phyloP scores from a whole-genome alignment of 2,888 invertebrate species.

The Zaprionus bogoriensis region DNA sequence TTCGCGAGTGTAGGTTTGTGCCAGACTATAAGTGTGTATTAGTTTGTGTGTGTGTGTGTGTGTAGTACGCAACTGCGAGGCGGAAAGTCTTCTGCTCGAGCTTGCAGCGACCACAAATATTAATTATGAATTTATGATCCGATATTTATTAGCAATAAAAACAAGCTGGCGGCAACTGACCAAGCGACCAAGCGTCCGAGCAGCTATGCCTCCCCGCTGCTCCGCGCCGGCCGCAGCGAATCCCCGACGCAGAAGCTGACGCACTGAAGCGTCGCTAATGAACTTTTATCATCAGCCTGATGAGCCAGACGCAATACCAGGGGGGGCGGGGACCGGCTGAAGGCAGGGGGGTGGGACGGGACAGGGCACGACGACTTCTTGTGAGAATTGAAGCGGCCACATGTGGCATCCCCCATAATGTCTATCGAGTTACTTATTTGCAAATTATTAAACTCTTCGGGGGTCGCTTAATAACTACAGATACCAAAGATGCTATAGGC shows the following conservation, averaged over 20 bases:
- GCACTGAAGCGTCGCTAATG: slow-evolving; percentile 69
- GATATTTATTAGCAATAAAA: slow-evolving; percentile 71
- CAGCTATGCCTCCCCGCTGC: background rate
- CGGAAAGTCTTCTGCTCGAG: background rate
- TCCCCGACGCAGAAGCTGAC: slow-evolving; percentile 23
- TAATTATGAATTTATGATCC: slow-evolving; percentile 74
- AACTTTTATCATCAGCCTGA: slow-evolving; percentile 64
- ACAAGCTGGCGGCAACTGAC: slow-evolving; percentile 59
- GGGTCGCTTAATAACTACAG: background rate
- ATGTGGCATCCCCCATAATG: background rate
- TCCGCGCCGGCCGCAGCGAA: background rate
- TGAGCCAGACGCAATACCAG: slow-evolving; percentile 20
- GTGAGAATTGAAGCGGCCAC: background rate
- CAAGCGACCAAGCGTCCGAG: slow-evolving; percentile 10
- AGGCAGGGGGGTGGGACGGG: background rate
- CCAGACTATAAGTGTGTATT: background rate
- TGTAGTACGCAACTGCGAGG: background rate
- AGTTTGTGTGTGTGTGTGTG: background rate
- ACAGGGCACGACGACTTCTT: too few species aligned
- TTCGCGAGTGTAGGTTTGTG: background rate
- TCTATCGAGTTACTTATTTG: background rate
- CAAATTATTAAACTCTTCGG: background rate
- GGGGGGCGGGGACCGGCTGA: background rate
- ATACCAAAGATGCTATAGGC: background rate
- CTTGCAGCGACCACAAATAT: slow-evolving; percentile 49